A percentile compares a stretch with the other conserved stretches of the same genome.
Evolutionary conservation across 2,888 invertebrate species (phyloP).

Genomic region (Scaptomyza cyrtandrae): DNA sequence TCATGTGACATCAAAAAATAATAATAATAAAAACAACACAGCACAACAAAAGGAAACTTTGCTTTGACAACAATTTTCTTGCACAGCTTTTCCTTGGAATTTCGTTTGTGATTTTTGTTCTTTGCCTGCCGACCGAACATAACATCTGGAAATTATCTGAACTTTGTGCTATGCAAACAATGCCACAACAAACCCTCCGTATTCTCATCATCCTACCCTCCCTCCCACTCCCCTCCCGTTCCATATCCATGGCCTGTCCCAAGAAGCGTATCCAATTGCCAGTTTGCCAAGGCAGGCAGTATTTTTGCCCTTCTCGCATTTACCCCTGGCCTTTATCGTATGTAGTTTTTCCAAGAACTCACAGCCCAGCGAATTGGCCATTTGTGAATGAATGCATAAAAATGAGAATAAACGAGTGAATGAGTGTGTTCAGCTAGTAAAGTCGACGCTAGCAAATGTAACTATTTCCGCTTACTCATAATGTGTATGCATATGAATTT

Average conservation of each 20-base stretch:
- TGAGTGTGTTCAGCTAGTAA: constrained; percentile 25
- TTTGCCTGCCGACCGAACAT: neutral
- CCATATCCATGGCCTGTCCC: constrained; percentile 38
- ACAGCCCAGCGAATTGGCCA: constrained; percentile 27
- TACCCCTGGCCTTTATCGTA: constrained; percentile 17
- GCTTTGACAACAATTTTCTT: constrained; percentile 47
- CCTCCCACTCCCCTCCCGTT: neutral
- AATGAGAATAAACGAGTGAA: constrained; percentile 30
- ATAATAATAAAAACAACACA: constrained; percentile 22
- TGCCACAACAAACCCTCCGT: constrained; percentile 22
- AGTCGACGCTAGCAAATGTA: constrained; percentile 3
- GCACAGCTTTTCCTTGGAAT: constrained; percentile 43
- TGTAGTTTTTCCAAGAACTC: constrained; percentile 61
- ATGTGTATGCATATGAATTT: neutral
- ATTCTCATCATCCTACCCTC: too few relatives aligned
- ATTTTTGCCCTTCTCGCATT: constrained; percentile 26
- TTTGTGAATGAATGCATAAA: constrained; percentile 57
- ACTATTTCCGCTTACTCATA: constrained; percentile 11
- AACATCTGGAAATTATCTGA: constrained; percentile 58
- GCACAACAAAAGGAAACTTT: constrained; percentile 19
- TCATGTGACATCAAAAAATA: constrained; percentile 33
- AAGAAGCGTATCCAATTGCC: constrained; percentile 67
- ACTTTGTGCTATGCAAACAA: constrained; percentile 60
- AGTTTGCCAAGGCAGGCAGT: constrained; percentile 64
- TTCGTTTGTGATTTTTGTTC: constrained; percentile 34